phyloP scores from a whole-genome alignment of 1,140 invertebrate genomes.

The Chymomyza costata region DNA sequence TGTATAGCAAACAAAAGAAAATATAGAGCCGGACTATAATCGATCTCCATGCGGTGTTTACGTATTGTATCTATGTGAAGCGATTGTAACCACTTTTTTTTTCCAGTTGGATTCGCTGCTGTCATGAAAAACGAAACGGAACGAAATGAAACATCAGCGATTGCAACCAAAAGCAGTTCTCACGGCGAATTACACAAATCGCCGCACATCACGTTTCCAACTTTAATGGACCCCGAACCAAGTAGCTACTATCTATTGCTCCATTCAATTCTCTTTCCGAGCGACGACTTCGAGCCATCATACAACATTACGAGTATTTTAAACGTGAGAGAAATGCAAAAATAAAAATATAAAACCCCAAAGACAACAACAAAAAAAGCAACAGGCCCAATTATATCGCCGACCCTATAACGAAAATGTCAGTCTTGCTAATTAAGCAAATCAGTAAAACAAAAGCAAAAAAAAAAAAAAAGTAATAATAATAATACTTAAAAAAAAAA shows the following conservation, averaged over 20 bases:
- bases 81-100: constrained; percentile 12
- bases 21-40: too few relatives aligned
- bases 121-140: constrained; percentile 51
- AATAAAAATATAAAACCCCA: constrained; percentile 44
- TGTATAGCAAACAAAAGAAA: constrained; percentile 4
- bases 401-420: constrained; percentile 17
- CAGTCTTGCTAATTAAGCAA: constrained; percentile 61
- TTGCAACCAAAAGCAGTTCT: constrained; percentile 54
- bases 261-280: too few relatives aligned
- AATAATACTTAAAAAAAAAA: constrained; percentile 21
- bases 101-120: constrained; percentile 19
- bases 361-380: constrained; percentile 19
- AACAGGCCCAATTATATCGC: constrained; percentile 37
- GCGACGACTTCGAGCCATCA: constrained; percentile 33
- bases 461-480: constrained; percentile 24
- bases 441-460: constrained; percentile 50
- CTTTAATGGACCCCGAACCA: constrained; percentile 56
- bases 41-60: constrained; percentile 27
- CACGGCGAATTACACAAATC: constrained; percentile 70
- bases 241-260: constrained; percentile 9
- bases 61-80: constrained; percentile 11
- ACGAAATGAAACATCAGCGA: constrained; percentile 29
- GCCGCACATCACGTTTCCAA: constrained; percentile 68
- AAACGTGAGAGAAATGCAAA: constrained; percentile 68
- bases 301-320: too few relatives aligned